phyloP scores from a whole-genome alignment of 1,140 invertebrate species.

The Hypothenemus hampei region DNA sequence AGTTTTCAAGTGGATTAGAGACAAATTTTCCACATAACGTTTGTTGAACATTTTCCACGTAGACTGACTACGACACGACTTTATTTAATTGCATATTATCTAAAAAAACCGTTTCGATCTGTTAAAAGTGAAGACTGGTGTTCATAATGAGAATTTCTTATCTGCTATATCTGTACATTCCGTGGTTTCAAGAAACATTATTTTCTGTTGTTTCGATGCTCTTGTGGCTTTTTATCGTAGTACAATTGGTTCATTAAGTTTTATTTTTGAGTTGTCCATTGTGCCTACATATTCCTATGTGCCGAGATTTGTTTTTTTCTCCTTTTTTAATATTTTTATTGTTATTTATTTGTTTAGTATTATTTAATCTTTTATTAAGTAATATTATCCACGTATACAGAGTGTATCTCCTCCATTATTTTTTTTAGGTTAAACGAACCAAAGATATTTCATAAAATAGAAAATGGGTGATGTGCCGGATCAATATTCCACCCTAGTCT shows the following conservation, averaged over 20 bases:
- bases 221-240: no score
- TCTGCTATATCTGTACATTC: not conserved
- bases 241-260: not conserved
- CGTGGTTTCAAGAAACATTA: not conserved
- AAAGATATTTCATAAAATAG: constrained; percentile 31
- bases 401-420: not conserved
- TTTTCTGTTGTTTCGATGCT: not conserved
- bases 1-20: constrained; percentile 22
- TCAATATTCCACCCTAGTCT: constrained; percentile 34
- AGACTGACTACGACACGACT: constrained; percentile 13
- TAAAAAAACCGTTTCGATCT: not conserved
- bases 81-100: not conserved
- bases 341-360: not conserved
- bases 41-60: constrained; percentile 5
- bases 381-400: not conserved
- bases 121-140: not conserved
- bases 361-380: not conserved
- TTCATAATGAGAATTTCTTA: not conserved
- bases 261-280: not conserved
- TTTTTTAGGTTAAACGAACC: constrained; percentile 26
- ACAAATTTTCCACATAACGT: constrained; percentile 24
- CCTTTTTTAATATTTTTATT: not conserved
- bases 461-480: constrained; percentile 4
- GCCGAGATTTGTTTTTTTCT: not conserved
- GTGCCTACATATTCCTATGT: not conserved